Evolutionary conservation across 2,797 vertebrate species (phyloP), one percentile per base, ranked within the genome.

Genomic region (Myotis planiceps): DNA sequence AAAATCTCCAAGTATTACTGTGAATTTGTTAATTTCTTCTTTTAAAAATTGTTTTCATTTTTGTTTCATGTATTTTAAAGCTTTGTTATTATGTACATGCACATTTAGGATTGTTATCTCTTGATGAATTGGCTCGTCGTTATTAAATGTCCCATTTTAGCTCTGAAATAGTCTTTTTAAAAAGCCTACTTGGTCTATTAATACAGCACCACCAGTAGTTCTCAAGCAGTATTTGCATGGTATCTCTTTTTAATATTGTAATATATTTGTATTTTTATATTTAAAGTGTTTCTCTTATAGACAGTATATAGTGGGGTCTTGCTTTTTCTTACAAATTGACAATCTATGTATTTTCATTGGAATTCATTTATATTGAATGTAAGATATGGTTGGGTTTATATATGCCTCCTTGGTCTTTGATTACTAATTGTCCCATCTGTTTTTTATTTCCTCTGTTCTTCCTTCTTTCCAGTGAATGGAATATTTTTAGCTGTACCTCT

Each of bases 231-330:
- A 7, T 90, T 92, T 94, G 13, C 39, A 72, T 65, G 25, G 0
- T 51, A 18, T 60, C 66, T 94, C 37, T 71, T 66, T 60, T 75
- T 92, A 42, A 4, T 45, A 51, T 82, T 91, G 71, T 58, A 72
- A 80, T 92, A 3, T 90, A 49, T 72, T 90, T 82, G 27, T 94
- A 9, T 47, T 32, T 88, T 75, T 94, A 66, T 85, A 58, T 71
- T 94, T 87, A 92, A 88, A 92, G 49, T 92, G 25, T 25, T 63
- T 79, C 51, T 90, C 34, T 94, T 92, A 79, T 34, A 90, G 51
- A 51, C 15, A 86, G 4, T 78, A 21, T 49, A 92, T 80, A 74
- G 29, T 58, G 39, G 27, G 23, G 25, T 92, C 51, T 92, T 95
- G 69, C 29, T 82, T 93, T 94, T 95, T 87, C 21, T 86, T 94